A percentile compares a stretch with the other conserved stretches of the same genome.
These are phyloP conservation scores for Sebastes nivosus DNA, from an alignment of 2,797 vertebrate genomes.

Conservation along the genomic window DNA sequence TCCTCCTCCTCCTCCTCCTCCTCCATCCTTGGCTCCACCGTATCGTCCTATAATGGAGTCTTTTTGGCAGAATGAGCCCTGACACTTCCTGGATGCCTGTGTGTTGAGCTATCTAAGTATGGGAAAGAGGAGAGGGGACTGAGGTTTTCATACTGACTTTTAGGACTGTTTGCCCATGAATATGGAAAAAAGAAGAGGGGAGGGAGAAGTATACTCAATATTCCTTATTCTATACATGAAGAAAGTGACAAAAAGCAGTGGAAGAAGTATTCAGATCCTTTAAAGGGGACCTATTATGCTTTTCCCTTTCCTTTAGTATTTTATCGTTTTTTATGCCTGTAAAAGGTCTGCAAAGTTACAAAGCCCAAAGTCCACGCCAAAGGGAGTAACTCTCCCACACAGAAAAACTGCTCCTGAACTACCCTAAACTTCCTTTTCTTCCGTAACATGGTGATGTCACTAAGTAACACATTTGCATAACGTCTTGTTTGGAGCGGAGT, in stretches of 20 bases:
- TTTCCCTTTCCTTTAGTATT: too few relatives aligned
- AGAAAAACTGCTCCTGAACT: too few relatives aligned
- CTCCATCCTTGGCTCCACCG: slow-evolving; percentile 22
- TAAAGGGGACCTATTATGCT: too few relatives aligned
- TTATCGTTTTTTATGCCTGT: too few relatives aligned
- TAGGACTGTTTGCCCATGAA: slow-evolving; percentile 18
- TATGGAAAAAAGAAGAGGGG: neutral
- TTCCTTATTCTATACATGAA: neutral
- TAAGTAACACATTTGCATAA: too few relatives aligned
- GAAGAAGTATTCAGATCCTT: neutral
- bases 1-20: neutral
- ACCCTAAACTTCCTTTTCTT: too few relatives aligned
- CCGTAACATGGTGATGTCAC: too few relatives aligned
- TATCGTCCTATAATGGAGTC: slow-evolving; percentile 41
- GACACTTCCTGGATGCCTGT: slow-evolving; percentile 75
- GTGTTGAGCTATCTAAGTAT: slow-evolving; percentile 70
- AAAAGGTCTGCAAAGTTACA: too few relatives aligned
- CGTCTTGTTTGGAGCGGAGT: too few relatives aligned
- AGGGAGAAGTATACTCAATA: neutral
- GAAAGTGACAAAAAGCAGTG: neutral
- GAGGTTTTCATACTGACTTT: slow-evolving; percentile 52
- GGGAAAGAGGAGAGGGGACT: slow-evolving; percentile 65
- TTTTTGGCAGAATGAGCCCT: slow-evolving; percentile 60
- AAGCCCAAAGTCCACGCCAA: too few relatives aligned
- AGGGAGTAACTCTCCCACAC: too few relatives aligned